Evolutionary conservation across 2,888 invertebrate species (phyloP).

Genomic region (Galerucella pusilla): DNA sequence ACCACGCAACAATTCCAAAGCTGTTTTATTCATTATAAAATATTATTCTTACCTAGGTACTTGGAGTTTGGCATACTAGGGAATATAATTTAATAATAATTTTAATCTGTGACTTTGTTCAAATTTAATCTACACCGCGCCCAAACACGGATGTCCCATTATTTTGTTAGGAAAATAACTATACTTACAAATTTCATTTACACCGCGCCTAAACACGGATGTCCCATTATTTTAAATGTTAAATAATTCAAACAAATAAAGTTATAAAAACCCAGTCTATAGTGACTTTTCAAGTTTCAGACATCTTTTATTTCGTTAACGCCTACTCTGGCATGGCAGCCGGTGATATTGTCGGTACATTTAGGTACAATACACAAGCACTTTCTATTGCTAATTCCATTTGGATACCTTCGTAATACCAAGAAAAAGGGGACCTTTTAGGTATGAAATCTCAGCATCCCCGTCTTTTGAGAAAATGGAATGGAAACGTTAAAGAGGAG

Average conservation of each 20-base stretch:
- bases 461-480: slow-evolving; percentile 24
- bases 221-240: too few species aligned
- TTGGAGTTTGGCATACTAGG: too few species aligned
- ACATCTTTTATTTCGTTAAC: slow-evolving; percentile 16
- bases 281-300: not conserved
- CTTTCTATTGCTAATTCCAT: slow-evolving; percentile 35
- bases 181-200: too few species aligned
- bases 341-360: not conserved
- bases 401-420: slow-evolving; percentile 19
- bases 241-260: not conserved
- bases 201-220: too few species aligned
- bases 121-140: too few species aligned
- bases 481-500: slow-evolving; percentile 20
- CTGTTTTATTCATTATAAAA: too few species aligned
- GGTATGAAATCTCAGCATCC: slow-evolving; percentile 28
- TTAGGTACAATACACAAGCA: slow-evolving; percentile 8
- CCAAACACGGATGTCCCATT: too few species aligned
- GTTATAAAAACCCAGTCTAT: not conserved
- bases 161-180: too few species aligned
- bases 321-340: slow-evolving; percentile 19
- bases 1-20: too few species aligned
- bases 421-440: slow-evolving; percentile 25
- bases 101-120: too few species aligned
- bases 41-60: too few species aligned
- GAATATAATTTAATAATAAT: too few species aligned